Evolutionary conservation across 2,113 vertebrate species (phyloP).

Genomic region (Pituophis catenifer): DNA sequence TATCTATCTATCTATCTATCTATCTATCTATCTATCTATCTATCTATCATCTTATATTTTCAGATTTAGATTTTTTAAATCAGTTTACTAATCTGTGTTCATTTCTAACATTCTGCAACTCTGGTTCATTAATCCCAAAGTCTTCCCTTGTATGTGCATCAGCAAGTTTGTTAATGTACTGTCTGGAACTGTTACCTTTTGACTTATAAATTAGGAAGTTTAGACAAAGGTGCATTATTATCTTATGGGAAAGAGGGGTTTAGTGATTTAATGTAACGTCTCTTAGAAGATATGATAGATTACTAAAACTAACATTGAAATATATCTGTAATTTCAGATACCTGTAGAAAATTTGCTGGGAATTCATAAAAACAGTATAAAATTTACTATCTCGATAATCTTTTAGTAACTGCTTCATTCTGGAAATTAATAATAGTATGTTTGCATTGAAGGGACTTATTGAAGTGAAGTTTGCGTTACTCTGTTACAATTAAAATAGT

Average conservation of each 20-base stretch:
- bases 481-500: not conserved
- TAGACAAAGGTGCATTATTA: not conserved
- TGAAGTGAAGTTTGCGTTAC: not conserved
- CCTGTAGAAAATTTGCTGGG: not conserved
- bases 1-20: too few species aligned
- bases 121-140: not conserved
- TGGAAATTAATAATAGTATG: not conserved
- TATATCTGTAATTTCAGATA: not conserved
- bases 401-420: not conserved
- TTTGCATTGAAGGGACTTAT: not conserved
- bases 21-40: too few species aligned
- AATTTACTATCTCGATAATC: not conserved
- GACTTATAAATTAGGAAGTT: not conserved
- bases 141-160: not conserved
- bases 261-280: not conserved
- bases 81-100: not conserved
- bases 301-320: constrained; percentile 20
- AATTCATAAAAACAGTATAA: not conserved
- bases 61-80: not conserved
- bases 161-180: not conserved
- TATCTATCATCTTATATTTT: not conserved
- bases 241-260: not conserved
- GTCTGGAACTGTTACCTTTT: not conserved
- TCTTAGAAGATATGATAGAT: fast-evolving
- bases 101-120: not conserved